Base-by-base conservation (phyloP, 2,888 invertebrate species). In the Apantesis nais region DNA sequence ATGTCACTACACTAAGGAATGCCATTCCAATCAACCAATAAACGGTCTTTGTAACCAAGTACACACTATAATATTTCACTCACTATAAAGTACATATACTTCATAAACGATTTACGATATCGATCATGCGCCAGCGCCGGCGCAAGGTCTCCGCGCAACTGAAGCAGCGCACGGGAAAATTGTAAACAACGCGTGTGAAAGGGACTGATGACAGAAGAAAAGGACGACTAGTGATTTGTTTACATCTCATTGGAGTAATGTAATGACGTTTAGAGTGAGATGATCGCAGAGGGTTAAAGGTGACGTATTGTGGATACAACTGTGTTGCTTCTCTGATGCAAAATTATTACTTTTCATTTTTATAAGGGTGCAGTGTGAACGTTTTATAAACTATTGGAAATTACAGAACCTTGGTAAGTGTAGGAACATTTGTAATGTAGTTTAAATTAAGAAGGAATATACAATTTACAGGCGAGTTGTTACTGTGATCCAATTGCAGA, bases 141-240 rank as follows among this genome's bases (percentile, higher is more conserved):
- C 91, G 85, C 87, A 85, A 85, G 85, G 70, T 83, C 78, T 62
- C 72, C 82, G 77, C 75, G 79, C 86, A 79, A 93, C 93, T 93
- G 83, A 70, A 70, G 78, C 72, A 29, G 70, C 65, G 75, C 78
- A 81, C 82, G 87, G 86, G 87, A 89, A 91, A 90, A 89, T 89
- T 88, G 88, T 92, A 93, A 93, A 92, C 91, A 92, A 76, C 78
- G 77, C 34, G 87, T 60, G 81, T 41, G 86, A 89, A 68, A 71
- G 83, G 79, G 88, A 89, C 67, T 66, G 77, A 72, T 68, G 70
- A 87, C 58, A 79, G 25, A 67, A 67, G 89, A 90, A 76, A 77
- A 87, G 75, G 91, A 90, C 64, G 73, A 75, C 58, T 68, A 73
- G 76, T 71, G 78, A 78, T 90, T 86, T 89, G 89, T 87, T 85